Conservation (phyloP, 2,113 vertebrate genomes). For the Phalacrocorax pelagicus region DNA sequence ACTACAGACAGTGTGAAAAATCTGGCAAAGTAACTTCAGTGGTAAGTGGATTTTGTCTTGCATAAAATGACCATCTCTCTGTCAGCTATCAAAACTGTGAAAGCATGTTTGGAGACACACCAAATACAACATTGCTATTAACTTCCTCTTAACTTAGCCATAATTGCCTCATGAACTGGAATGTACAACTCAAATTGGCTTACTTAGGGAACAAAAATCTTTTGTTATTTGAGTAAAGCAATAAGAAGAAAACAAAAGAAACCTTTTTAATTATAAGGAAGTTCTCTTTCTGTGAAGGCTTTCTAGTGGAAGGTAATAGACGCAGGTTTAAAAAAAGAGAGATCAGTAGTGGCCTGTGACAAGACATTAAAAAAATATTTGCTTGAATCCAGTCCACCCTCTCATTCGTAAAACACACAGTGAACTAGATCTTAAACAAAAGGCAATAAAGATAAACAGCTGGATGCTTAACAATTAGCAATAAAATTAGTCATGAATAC, state of each 20-base stretch:
- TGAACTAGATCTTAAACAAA: conserved; percentile 22
- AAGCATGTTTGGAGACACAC: conserved; percentile 55
- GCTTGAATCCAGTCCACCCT: not conserved
- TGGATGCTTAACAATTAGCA: not conserved
- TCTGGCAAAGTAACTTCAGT: not conserved
- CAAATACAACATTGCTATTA: conserved; percentile 58
- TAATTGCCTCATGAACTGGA: conserved; percentile 36
- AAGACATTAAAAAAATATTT: not conserved
- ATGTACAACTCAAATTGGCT: not conserved
- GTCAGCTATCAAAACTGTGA: conserved; percentile 60
- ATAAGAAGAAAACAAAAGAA: not conserved
- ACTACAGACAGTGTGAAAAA: not conserved
- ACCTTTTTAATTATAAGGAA: not conserved
- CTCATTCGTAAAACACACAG: conserved; percentile 10
- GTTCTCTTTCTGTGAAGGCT: not conserved
- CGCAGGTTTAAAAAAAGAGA: not conserved
- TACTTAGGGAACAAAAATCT: not conserved
- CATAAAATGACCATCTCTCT: not conserved
- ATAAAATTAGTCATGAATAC: not conserved
- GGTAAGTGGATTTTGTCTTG: conserved; percentile 35
- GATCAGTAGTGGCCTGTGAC: too few species aligned
- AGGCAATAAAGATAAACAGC: conserved; percentile 42
- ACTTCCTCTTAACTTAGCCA: conserved; percentile 28
- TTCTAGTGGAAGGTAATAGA: not conserved
- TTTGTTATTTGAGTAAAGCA: not conserved